These are phyloP conservation scores for Athrips mouffetella DNA, from an alignment of 2,888 invertebrate species.

Conservation along the genomic window DNA sequence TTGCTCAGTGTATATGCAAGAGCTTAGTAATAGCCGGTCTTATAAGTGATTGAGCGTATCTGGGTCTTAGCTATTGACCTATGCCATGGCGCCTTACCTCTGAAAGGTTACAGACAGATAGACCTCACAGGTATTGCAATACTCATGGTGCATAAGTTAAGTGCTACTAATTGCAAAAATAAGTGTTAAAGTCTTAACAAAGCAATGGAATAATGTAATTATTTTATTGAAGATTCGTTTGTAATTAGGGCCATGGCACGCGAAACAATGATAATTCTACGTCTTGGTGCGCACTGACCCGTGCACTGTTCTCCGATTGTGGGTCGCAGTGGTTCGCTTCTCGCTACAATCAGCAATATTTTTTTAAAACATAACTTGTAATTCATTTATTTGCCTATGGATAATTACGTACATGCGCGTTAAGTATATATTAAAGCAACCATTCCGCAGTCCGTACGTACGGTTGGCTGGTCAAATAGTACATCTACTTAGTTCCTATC, in stretches of 20 bases:
- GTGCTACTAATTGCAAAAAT: constrained; percentile 21
- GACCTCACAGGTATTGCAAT: constrained; percentile 2
- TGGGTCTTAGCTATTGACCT: constrained; percentile 6
- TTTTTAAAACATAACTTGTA: constrained; percentile 1
- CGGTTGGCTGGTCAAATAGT: constrained; percentile 30
- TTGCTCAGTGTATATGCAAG: background rate
- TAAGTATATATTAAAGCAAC: constrained; percentile 15
- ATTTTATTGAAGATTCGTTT: constrained; percentile 35
- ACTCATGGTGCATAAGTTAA: constrained; percentile 15
- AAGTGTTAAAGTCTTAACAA: constrained; percentile 19
- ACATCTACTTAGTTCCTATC: constrained; percentile 22
- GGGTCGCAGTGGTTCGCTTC: too few species aligned
- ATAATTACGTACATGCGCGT: constrained; percentile 11
- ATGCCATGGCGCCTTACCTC: too few species aligned
- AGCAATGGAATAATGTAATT: constrained; percentile 33
- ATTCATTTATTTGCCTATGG: constrained; percentile 10
- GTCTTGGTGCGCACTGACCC: constrained; percentile 22
- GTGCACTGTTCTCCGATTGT: constrained; percentile 9
- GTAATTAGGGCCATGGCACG: constrained; percentile 45
- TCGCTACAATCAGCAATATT: constrained; percentile 12
- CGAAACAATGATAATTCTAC: constrained; percentile 23
- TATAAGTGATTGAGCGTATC: background rate
- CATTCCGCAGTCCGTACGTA: constrained; percentile 17
- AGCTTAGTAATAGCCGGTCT: constrained; percentile 1
- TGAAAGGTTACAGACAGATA: constrained; percentile 14